Base-by-base conservation (phyloP, 2,113 vertebrate genomes). In the Chloropsis hardwickii region DNA sequence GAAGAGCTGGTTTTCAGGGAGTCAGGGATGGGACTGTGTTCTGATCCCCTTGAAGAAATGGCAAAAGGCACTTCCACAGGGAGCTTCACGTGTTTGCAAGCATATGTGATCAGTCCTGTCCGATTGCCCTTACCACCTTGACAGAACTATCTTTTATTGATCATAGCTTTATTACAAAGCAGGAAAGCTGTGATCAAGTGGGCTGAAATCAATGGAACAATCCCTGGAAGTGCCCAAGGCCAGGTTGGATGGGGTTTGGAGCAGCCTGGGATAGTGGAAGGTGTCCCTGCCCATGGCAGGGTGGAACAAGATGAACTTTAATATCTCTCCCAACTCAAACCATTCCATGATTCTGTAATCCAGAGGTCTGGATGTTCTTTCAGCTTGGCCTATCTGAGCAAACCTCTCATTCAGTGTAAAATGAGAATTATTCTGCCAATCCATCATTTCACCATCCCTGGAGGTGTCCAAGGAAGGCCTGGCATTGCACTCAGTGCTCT, bases 171-270 rank as follows among this genome's bases (percentile, higher is more conserved):
- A 44, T 45, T 29, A 25, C 10, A 53, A 53, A 64, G 65, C 65
- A 45, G 78, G 51, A 73, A 66, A 87, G 56, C 27, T 35, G 39
- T 7, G 64, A 35, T 24, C 17, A 5, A 13, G 35, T 5, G 16
- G 44, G 57, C 40, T 77, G 91, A 51, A 80, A 88, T 44, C 71
- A 72, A 5, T 23, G 21, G 50, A 67, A 69, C 64, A 64, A 48
- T 42, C 35, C 48, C 74, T 88, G 76, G 31, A 2, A 64, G 17
- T 42, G 66, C 5, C 35, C 22, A 3, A 56, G 76, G 76, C 21
- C 25, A 64, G 66, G 48, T 0, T 48, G 56, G 65, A 47, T 0
- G 2, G 73, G 47, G 65, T 19, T 79, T 45, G 57, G 35, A 56
- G 40, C 74, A 48, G 5, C 13, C 21, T 88, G 66, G 66, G 16